phyloP scores from a whole-genome alignment of 2,113 vertebrate species.

The Parus major region DNA sequence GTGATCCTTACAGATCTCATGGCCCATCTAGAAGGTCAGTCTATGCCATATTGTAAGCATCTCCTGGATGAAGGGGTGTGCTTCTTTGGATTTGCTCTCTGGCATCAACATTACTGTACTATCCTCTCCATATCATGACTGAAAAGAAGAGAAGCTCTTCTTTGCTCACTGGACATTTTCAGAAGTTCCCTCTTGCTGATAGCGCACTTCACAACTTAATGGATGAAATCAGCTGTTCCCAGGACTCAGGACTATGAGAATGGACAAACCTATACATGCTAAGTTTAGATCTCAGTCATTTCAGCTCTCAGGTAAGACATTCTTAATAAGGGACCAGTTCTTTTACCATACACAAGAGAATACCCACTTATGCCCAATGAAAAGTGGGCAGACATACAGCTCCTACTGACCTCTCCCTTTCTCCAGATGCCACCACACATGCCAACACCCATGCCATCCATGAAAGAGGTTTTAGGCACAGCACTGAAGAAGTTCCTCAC shows the following conservation, averaged over 20 bases:
- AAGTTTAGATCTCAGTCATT: neutral
- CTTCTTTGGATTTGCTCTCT: neutral
- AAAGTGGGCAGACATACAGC: neutral
- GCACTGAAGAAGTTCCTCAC: neutral
- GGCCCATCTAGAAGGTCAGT: neutral
- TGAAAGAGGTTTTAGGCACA: neutral
- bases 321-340: neutral
- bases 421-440: neutral
- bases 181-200: neutral
- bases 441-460: neutral
- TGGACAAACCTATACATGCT: neutral
- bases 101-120: neutral
- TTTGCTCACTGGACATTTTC: neutral
- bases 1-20: neutral
- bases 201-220: neutral
- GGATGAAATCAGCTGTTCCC: neutral
- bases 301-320: neutral
- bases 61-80: rapidly evolving
- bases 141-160: neutral
- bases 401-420: neutral
- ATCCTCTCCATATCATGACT: neutral
- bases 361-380: neutral
- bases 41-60: neutral
- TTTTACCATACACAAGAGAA: neutral
- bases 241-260: neutral